Percentiles rank a stretch among this genome's conserved stretches.
Conservation (phyloP, 2,113 vertebrate species). For the Anoura caudifer region DNA sequence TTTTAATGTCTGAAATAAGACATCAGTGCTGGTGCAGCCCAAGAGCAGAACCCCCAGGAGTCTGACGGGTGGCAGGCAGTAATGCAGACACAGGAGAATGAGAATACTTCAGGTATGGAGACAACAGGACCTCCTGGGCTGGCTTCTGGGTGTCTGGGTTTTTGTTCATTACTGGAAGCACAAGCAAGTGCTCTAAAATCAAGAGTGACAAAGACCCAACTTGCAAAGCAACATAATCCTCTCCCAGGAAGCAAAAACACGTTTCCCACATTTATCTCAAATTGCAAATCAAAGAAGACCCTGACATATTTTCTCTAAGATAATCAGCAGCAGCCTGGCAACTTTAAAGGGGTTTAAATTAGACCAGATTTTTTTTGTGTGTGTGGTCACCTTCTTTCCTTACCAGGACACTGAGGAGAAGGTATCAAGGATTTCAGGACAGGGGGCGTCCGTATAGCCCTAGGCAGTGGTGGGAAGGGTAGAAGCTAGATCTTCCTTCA, state of each 20-base stretch:
- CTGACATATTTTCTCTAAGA: not conserved
- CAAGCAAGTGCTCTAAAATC: slow-evolving; percentile 47
- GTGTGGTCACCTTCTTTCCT: not conserved
- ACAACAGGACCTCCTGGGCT: not conserved
- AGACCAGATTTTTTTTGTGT: not conserved
- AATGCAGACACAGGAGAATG: not conserved
- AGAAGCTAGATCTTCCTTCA: not conserved
- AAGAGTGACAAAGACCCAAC: slow-evolving; percentile 58
- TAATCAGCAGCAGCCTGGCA: slow-evolving; percentile 21
- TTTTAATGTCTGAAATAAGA: slow-evolving; percentile 31
- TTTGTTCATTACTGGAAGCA: not conserved
- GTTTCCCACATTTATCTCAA: slow-evolving; percentile 39
- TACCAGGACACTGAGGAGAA: not conserved
- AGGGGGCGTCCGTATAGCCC: not conserved
- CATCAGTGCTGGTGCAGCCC: not conserved
- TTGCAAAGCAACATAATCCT: not conserved
- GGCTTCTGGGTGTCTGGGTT: not conserved
- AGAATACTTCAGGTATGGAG: not conserved
- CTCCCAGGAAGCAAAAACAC: not conserved
- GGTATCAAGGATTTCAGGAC: not conserved
- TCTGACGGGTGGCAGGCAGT: not conserved
- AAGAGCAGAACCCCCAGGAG: slow-evolving; percentile 3
- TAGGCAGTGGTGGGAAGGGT: not conserved
- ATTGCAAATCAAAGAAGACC: slow-evolving; percentile 10
- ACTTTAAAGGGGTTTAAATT: slow-evolving; percentile 47